Evolutionary conservation across 2,797 vertebrate genomes (phyloP).

Genomic region (Semaprochilodus insignis): DNA sequence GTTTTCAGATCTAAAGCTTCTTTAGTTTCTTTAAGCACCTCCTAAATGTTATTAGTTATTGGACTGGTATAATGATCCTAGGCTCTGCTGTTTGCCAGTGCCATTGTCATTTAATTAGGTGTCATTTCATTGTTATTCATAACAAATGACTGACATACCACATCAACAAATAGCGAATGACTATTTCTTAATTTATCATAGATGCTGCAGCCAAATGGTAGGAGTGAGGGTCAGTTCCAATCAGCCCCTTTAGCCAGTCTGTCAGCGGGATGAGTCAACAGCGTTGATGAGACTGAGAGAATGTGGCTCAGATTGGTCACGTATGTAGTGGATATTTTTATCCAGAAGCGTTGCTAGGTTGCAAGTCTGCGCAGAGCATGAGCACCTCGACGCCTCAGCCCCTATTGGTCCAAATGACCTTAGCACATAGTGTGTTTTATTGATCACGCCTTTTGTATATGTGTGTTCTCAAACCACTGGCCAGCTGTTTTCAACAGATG

Average conservation of each 20-base stretch:
- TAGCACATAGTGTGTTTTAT: slow-evolving; percentile 1
- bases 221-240: slow-evolving; percentile 19
- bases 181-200: not conserved
- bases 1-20: no score
- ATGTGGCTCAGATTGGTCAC: slow-evolving; percentile 50
- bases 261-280: slow-evolving; percentile 41
- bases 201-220: slow-evolving; percentile 7
- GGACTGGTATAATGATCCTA: not conserved
- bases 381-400: slow-evolving; percentile 43
- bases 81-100: not conserved
- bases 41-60: not conserved
- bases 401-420: slow-evolving; percentile 54
- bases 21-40: no score
- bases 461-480: not conserved
- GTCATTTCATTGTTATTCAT: not conserved
- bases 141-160: not conserved
- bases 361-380: slow-evolving; percentile 47
- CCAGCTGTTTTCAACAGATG: not conserved
- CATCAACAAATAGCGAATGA: not conserved
- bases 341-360: slow-evolving; percentile 59
- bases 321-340: slow-evolving; percentile 59
- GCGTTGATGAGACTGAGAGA: slow-evolving; percentile 47
- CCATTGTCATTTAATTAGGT: not conserved
- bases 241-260: slow-evolving; percentile 8
- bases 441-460: slow-evolving; percentile 3